Percentiles rank a stretch among this genome's conserved stretches.
Conservation (phyloP, 2,113 vertebrate species). For the Trinectes maculatus region DNA sequence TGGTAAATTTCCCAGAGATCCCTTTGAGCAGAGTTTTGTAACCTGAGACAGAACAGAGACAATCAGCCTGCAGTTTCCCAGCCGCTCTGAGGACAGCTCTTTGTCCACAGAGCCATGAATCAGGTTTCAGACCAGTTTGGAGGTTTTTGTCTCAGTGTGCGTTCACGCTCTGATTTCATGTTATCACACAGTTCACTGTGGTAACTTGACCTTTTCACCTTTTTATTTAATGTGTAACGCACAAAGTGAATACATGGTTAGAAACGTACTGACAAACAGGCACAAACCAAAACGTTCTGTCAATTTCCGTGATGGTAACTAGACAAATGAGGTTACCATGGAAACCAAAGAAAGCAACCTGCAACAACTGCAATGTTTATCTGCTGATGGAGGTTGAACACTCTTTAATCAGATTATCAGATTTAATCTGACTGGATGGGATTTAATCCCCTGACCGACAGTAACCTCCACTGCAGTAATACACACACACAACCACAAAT, state of each 20-base stretch:
- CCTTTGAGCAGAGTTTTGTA: constrained; percentile 96
- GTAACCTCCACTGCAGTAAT: constrained; percentile 25
- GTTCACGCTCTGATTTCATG: constrained; percentile 7
- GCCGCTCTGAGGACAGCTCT: constrained; percentile 19
- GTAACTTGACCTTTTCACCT: too few species aligned
- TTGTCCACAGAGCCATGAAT: constrained; percentile 28
- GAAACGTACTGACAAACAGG: too few species aligned
- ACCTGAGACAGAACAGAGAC: constrained; percentile 78
- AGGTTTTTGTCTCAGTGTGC: neutral
- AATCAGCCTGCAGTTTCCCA: constrained; percentile 57
- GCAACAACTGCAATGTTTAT: constrained; percentile 25
- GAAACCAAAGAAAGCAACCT: constrained; percentile 13
- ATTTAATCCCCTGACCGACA: constrained; percentile 25
- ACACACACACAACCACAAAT: neutral
- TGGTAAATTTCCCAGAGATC: constrained; percentile 94
- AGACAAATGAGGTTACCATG: neutral
- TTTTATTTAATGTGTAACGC: too few species aligned
- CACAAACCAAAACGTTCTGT: too few species aligned
- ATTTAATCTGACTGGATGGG: constrained; percentile 15
- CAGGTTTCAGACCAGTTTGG: constrained; percentile 32
- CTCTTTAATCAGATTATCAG: constrained; percentile 39
- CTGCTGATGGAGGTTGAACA: constrained; percentile 29
- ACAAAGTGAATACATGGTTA: too few species aligned
- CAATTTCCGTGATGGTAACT: neutral
- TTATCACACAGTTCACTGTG: constrained; percentile 2